A percentile compares a stretch with the other conserved stretches of the same genome.
Conservation (phyloP, 2,888 invertebrate genomes). For the Hirtodrosophila confusa region DNA sequence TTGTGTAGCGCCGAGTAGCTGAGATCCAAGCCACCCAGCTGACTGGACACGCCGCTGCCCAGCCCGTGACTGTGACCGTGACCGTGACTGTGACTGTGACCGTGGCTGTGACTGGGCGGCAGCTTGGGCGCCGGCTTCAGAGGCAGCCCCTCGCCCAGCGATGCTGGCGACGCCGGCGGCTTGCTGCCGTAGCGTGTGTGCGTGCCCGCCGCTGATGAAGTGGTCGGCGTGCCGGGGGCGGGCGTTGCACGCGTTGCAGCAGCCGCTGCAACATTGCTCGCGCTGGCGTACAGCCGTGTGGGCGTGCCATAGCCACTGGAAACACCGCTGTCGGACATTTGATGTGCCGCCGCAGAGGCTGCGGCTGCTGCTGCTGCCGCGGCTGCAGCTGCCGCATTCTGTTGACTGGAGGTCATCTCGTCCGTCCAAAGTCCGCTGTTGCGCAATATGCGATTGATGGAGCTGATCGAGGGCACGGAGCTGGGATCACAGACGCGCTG, state of each 20-base stretch:
- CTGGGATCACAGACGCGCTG: conserved; percentile 96
- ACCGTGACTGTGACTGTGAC: conserved; percentile 22
- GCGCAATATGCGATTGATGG: conserved; percentile 95
- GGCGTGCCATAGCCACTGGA: conserved; percentile 41
- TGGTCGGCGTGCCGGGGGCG: conserved; percentile 31
- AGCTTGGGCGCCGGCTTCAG: conserved; percentile 82
- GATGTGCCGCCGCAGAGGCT: conserved; percentile 69
- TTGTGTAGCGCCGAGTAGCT: conserved; percentile 82
- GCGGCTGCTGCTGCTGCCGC: conserved; percentile 76
- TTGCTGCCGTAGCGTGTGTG: conserved; percentile 41
- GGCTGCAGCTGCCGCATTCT: conserved; percentile 81
- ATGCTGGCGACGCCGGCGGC: conserved; percentile 31
- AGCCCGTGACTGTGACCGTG: conserved; percentile 36
- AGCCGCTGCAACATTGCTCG: conserved; percentile 18
- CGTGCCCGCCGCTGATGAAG: conserved; percentile 33
- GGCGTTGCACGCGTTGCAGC: conserved; percentile 33
- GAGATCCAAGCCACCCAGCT: conserved; percentile 78
- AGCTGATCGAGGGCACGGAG: conserved; percentile 96
- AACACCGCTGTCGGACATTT: conserved; percentile 32
- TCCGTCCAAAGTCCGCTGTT: conserved; percentile 94
- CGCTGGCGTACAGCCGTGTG: conserved; percentile 48
- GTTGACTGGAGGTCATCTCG: conserved; percentile 85
- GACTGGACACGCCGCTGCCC: conserved; percentile 53
- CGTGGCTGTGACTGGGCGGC: conserved; percentile 45
- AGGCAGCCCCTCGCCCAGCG: conserved; percentile 58